These are phyloP conservation scores for Heliconius eleuchia DNA, from an alignment of 1,140 invertebrate genomes.

Conservation along the genomic window DNA sequence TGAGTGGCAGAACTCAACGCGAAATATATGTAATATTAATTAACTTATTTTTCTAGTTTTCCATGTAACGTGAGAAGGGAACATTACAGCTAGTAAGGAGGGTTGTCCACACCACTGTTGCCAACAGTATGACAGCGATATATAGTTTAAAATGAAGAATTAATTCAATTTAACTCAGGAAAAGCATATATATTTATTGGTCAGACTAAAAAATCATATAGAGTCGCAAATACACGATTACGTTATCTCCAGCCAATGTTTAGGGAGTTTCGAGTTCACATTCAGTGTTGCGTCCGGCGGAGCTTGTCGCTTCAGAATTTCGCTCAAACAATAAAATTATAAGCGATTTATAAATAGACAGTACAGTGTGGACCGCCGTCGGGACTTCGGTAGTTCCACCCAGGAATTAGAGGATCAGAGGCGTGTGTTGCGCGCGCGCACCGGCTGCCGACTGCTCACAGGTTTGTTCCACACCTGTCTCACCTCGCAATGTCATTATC, in stretches of 20 bases:
- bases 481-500: constrained; percentile 77
- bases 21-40: too few relatives aligned
- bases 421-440: constrained; percentile 66
- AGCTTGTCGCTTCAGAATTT: constrained; percentile 72
- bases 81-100: neutral
- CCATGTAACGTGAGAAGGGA: neutral
- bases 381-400: constrained; percentile 49
- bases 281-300: constrained; percentile 64
- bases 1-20: too few relatives aligned
- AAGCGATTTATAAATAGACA: constrained; percentile 73
- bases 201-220: constrained; percentile 28
- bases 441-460: constrained; percentile 59
- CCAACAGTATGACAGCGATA: neutral
- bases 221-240: constrained; percentile 43
- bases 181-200: constrained; percentile 8
- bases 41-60: neutral
- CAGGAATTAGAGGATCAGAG: constrained; percentile 54
- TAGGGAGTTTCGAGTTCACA: constrained; percentile 56
- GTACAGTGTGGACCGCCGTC: constrained; percentile 25
- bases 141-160: neutral
- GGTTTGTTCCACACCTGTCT: constrained; percentile 67
- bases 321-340: constrained; percentile 80
- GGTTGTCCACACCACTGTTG: neutral
- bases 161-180: constrained; percentile 1
- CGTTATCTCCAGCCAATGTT: constrained; percentile 43